Conservation (phyloP, 2,888 invertebrate genomes). For the Parthenolecanium corni region DNA sequence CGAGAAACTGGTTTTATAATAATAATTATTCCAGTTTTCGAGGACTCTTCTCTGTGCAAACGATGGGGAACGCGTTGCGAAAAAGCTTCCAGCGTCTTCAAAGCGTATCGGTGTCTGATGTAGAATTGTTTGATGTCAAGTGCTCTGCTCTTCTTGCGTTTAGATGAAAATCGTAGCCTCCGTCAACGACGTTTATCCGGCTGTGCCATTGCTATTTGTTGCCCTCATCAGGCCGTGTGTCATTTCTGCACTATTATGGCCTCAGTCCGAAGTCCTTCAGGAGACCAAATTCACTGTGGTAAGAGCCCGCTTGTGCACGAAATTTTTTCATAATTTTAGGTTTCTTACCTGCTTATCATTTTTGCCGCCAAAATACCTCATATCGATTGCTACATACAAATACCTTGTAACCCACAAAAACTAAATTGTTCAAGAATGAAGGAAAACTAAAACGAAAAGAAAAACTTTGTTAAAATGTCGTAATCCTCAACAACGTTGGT, state of each 20-base stretch:
- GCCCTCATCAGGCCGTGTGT: background rate
- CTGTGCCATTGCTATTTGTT: background rate
- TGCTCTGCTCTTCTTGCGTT: background rate
- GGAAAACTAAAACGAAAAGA: too few species aligned
- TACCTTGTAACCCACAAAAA: too few species aligned
- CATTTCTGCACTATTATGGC: conserved; percentile 5
- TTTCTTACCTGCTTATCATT: too few species aligned
- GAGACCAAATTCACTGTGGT: conserved; percentile 16
- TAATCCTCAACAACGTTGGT: too few species aligned
- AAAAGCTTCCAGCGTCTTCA: conserved; percentile 5
- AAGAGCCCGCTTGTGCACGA: background rate
- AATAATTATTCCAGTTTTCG: conserved; percentile 24
- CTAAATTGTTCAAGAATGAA: too few species aligned
- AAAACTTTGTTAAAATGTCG: too few species aligned
- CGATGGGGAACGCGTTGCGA: background rate
- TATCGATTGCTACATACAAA: too few species aligned
- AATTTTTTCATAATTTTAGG: too few species aligned
- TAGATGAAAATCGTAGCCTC: conserved; percentile 1
- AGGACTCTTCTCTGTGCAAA: conserved; percentile 15
- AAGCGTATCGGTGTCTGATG: background rate
- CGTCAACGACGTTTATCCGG: too few species aligned
- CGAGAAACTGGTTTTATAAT: conserved; percentile 11
- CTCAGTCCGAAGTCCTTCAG: conserved; percentile 2
- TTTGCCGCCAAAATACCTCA: too few species aligned
- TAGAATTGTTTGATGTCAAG: background rate